These are phyloP conservation scores for Montipora cactus DNA, from an alignment of 64 coral and sea anemone genomes.

Conservation along the genomic window DNA sequence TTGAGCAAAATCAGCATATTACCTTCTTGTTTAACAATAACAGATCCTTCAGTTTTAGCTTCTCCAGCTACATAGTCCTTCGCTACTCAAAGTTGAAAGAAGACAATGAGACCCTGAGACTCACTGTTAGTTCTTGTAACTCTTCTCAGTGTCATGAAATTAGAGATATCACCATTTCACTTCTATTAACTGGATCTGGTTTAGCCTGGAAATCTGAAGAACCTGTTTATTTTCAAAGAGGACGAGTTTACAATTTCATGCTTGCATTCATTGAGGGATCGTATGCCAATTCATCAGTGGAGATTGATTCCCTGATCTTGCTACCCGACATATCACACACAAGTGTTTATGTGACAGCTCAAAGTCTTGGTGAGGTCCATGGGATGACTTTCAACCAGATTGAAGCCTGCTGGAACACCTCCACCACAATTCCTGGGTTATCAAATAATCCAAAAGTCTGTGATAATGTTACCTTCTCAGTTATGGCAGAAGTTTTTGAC, in stretches of 20 bases:
- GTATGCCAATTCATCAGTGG: constrained; percentile 47
- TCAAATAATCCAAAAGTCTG: constrained; percentile 55
- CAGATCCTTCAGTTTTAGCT: constrained; percentile 21
- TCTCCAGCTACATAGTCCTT: constrained; percentile 45
- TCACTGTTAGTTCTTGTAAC: constrained; percentile 19
- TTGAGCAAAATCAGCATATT: constrained; percentile 61
- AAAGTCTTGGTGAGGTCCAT: constrained; percentile 15
- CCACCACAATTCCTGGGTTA: constrained; percentile 45
- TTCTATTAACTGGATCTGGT: constrained; percentile 39
- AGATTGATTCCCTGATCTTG: constrained; percentile 86
- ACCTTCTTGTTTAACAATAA: constrained; percentile 54
- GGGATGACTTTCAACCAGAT: constrained; percentile 48
- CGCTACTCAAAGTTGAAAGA: constrained; percentile 57
- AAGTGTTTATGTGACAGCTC: constrained; percentile 55
- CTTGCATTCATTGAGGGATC: constrained; percentile 48
- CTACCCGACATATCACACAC: constrained; percentile 67
- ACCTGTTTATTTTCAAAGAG: constrained; percentile 38
- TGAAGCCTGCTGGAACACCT: constrained; percentile 62
- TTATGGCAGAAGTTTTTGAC: constrained; percentile 85
- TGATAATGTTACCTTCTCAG: constrained; percentile 89
- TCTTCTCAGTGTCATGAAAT: neutral
- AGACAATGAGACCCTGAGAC: constrained; percentile 4
- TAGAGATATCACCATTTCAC: neutral
- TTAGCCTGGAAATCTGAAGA: constrained; percentile 62
- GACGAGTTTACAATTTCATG: constrained; percentile 73